Percentiles rank a stretch among this genome's conserved stretches.
Evolutionary conservation across 35 echinoderm and acorn worm species (phyloP).

Genomic region (Ophioderma brevispina): DNA sequence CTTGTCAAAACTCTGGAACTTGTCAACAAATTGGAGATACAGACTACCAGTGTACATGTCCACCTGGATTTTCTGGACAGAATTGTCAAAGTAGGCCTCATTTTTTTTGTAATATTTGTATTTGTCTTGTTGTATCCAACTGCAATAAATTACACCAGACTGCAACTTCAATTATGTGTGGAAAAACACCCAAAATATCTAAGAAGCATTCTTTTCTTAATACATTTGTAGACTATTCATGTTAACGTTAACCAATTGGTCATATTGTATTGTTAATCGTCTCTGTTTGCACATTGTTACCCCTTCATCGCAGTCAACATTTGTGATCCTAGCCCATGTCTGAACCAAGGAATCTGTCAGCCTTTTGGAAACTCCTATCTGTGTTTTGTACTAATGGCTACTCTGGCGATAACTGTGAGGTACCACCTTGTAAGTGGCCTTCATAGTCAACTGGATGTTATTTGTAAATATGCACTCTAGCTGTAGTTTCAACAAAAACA

Average conservation of each 20-base stretch:
- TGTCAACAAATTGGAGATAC: not conserved
- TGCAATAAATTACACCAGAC: no score
- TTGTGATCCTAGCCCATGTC: not conserved
- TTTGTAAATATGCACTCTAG: no score
- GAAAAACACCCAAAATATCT: not conserved
- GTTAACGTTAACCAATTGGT: not conserved
- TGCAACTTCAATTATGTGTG: not conserved
- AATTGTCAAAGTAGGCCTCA: not conserved
- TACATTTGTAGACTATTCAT: not conserved
- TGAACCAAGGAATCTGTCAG: not conserved
- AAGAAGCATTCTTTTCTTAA: not conserved
- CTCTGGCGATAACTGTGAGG: no score
- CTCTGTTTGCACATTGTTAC: not conserved
- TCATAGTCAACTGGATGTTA: no score
- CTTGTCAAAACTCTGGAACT: not conserved
- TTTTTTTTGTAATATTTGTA: no score
- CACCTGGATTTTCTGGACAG: not conserved
- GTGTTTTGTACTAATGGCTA: not conserved
- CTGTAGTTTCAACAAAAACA: no score
- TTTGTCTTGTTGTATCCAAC: not conserved
- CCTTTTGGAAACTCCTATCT: not conserved
- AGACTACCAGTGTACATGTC: not conserved
- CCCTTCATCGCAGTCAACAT: not conserved
- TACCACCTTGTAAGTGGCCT: no score
- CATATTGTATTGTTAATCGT: not conserved